Evolutionary conservation across 2,888 invertebrate genomes (phyloP), one percentile per base, ranked within the genome.

Genomic region (Melanargia galathea): DNA sequence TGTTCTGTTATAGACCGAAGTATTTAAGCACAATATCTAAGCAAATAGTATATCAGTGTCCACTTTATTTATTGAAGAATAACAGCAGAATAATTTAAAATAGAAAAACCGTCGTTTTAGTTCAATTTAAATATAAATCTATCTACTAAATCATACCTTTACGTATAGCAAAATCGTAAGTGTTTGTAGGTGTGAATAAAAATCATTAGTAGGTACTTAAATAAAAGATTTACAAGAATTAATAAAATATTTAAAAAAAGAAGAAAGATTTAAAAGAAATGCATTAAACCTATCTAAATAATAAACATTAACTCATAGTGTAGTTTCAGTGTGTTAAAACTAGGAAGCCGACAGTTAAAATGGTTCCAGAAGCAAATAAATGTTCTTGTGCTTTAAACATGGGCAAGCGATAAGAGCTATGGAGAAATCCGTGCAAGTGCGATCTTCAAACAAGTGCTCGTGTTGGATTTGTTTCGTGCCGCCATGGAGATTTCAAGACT

Each of bases 401-500:
- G 72, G 58, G 59, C 65, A 71, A 63, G 60, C 61, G 65, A 60
- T 76, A 75, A n/a, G 65, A 71, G 73, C 71, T 66, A 87, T 87
- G 87, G 87, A 86, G 76, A 86, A 86, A 74, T 74, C 78, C 57
- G 76, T 77, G 70, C 78, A 80, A 66, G 73, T 70, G 58, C 78
- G 76, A 73, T 71, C 73, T 58, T 73, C 78, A 62, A 79, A 79
- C 55, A 80, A 80, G 70, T 78, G 74, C 71, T 70, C 76, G 54
- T 77, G 76, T 67, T 78, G 79, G 76, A 74, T 75, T 66, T 86
- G 80, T 73, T 73, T 84, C 62, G 76, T 82, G 54, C 86, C 88
- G 55, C 86, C 87, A 76, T 90, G 89, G 87, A 83, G 84, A 18
- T 89, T 89, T 72, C 70, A 75, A 61, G 83, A 84, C 60, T 67